phyloP scores from a whole-genome alignment of 2,113 vertebrate species.

The Reinhardtius hippoglossoides region DNA sequence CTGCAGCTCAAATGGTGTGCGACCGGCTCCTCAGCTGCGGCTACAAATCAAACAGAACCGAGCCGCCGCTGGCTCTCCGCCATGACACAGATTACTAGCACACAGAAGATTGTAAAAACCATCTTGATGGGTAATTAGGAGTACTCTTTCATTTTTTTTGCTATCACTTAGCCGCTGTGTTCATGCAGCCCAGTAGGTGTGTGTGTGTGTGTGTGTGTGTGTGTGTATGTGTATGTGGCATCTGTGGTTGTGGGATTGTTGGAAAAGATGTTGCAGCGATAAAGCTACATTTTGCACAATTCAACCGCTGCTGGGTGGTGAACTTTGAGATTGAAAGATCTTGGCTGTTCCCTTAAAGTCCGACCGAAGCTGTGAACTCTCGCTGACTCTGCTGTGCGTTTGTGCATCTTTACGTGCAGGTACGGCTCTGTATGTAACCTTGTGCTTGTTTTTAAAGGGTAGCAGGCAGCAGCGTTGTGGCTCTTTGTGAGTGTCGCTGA shows the following conservation, averaged over 20 bases:
- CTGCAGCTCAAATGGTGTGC: slow-evolving; percentile 52
- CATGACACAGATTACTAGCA: slow-evolving; percentile 75
- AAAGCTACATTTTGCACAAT: slow-evolving; percentile 30
- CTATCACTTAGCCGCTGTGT: slow-evolving; percentile 55
- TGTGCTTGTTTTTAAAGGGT: slow-evolving; percentile 61
- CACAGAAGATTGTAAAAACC: slow-evolving; percentile 77
- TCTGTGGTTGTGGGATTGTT: not conserved
- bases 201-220: slow-evolving; percentile 13
- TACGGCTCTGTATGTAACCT: slow-evolving; percentile 38
- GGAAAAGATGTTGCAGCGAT: slow-evolving; percentile 31
- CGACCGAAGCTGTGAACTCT: slow-evolving; percentile 36
- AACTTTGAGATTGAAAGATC: slow-evolving; percentile 30
- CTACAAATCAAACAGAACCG: slow-evolving; percentile 77
- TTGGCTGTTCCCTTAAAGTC: slow-evolving; percentile 46
- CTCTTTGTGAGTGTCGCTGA: slow-evolving; percentile 59
- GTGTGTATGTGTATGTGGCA: slow-evolving; percentile 8
- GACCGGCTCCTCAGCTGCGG: slow-evolving; percentile 70
- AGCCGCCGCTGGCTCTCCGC: slow-evolving; percentile 67
- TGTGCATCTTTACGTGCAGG: slow-evolving; percentile 4
- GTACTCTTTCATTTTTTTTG: slow-evolving; percentile 68
- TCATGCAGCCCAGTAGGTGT: slow-evolving; percentile 17
- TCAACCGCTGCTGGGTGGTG: slow-evolving; percentile 24
- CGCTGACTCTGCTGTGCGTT: slow-evolving; percentile 4
- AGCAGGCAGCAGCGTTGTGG: slow-evolving; percentile 30
- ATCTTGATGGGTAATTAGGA: slow-evolving; percentile 80